phyloP scores from a whole-genome alignment of 1,140 invertebrate genomes.

The Cyclina sinensis region DNA sequence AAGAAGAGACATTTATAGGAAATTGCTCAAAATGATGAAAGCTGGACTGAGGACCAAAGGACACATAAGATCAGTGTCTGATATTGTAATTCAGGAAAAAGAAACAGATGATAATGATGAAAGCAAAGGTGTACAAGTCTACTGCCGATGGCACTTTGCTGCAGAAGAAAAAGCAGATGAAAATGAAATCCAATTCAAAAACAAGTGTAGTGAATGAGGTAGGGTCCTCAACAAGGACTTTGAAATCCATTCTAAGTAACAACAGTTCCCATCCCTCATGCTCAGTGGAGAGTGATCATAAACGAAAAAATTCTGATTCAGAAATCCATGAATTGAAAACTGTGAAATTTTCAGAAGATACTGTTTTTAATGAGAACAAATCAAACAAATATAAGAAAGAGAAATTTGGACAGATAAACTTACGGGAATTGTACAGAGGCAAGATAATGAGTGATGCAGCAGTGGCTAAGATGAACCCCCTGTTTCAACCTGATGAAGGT shows the following conservation, averaged over 20 bases:
- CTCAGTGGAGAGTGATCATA: slow-evolving; percentile 2
- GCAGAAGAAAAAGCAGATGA: slow-evolving; percentile 43
- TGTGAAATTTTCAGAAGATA: slow-evolving; percentile 76
- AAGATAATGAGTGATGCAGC: slow-evolving; percentile 65
- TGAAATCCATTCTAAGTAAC: slow-evolving; percentile 61
- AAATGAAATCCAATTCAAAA: slow-evolving; percentile 17
- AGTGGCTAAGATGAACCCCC: slow-evolving; percentile 69
- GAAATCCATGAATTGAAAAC: slow-evolving; percentile 70
- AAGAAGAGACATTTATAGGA: not conserved
- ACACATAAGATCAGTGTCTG: slow-evolving; percentile 20
- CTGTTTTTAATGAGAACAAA: slow-evolving; percentile 75
- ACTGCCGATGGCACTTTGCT: not conserved
- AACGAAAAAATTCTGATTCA: slow-evolving; percentile 22
- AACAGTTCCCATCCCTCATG: slow-evolving; percentile 6
- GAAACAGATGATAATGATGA: not conserved
- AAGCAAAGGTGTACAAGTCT: not conserved
- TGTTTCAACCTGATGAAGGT: slow-evolving; percentile 65
- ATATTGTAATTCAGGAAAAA: slow-evolving; percentile 6
- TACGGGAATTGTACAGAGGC: slow-evolving; percentile 64
- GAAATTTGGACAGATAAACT: slow-evolving; percentile 59
- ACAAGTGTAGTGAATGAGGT: not conserved
- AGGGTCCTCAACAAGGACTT: slow-evolving; percentile 40
- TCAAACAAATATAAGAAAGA: slow-evolving; percentile 73
- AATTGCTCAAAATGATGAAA: slow-evolving; percentile 10
- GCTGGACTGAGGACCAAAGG: not conserved